Conservation (phyloP, 1,140 invertebrate genomes). For the Megalopta genalis region DNA sequence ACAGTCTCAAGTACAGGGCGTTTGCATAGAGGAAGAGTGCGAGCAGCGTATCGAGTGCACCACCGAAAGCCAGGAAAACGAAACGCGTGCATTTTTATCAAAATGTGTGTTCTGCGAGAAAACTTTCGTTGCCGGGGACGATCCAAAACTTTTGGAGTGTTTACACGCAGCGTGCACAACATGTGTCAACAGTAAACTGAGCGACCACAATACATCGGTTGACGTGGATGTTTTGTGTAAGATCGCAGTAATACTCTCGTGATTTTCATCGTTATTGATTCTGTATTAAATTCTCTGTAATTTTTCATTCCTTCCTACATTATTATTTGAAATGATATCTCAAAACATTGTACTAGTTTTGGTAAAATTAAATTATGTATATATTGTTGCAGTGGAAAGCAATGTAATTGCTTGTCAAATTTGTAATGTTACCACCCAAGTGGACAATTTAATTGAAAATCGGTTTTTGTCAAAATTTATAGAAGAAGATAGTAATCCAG, state of each 20-base stretch:
- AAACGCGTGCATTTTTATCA: constrained; percentile 70
- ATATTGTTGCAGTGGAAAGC: constrained; percentile 65
- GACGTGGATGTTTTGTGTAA: constrained; percentile 73
- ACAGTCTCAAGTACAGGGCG: constrained; percentile 53
- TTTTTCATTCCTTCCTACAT: too few species aligned
- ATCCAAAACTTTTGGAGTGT: constrained; percentile 91
- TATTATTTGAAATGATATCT: too few species aligned
- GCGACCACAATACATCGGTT: constrained; percentile 80
- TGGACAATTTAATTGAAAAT: constrained; percentile 76
- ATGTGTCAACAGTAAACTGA: constrained; percentile 88
- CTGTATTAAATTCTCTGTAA: not conserved
- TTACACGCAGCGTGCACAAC: constrained; percentile 90
- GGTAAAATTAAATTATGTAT: not conserved
- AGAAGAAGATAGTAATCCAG: constrained; percentile 78
- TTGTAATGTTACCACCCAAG: constrained; percentile 74
- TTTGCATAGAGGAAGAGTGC: constrained; percentile 64
- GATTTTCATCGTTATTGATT: not conserved
- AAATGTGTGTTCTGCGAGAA: constrained; percentile 88
- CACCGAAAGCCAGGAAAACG: constrained; percentile 78
- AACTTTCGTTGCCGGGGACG: constrained; percentile 81
- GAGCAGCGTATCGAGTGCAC: constrained; percentile 79
- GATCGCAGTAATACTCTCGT: constrained; percentile 7
- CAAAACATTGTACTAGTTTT: too few species aligned
- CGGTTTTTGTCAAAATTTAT: constrained; percentile 73
- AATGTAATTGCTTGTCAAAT: constrained; percentile 71